These are phyloP conservation scores for Leptinotarsa texana DNA, from an alignment of 1,140 invertebrate genomes.

Conservation along the genomic window DNA sequence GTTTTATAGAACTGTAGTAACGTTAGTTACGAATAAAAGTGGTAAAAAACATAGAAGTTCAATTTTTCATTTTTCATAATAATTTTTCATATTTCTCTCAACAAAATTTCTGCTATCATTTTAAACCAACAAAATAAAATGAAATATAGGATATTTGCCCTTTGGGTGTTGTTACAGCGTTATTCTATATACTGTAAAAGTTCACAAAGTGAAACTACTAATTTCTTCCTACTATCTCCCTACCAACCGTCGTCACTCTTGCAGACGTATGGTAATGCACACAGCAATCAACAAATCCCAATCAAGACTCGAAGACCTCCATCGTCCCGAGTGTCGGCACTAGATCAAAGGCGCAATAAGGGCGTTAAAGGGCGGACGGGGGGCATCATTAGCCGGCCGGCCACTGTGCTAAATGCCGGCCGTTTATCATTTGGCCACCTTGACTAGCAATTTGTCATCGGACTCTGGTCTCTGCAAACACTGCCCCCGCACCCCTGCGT, in stretches of 20 bases:
- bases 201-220: no score
- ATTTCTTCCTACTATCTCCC: no score
- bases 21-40: no score
- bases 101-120: no score
- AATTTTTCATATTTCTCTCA: no score
- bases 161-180: no score
- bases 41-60: no score
- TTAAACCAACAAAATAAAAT: no score
- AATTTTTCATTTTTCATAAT: no score
- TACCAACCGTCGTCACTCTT: not conserved
- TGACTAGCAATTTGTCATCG: slow-evolving; percentile 51
- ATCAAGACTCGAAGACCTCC: slow-evolving; percentile 16
- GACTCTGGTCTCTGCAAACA: slow-evolving; percentile 38
- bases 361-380: slow-evolving; percentile 46
- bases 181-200: no score
- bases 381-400: slow-evolving; percentile 46
- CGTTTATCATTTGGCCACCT: slow-evolving; percentile 49
- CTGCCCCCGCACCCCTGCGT: slow-evolving; percentile 23
- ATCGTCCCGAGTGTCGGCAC: slow-evolving; percentile 39
- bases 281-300: slow-evolving; percentile 20
- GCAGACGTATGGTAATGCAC: not conserved
- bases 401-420: slow-evolving; percentile 45
- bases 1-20: no score
- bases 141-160: no score
- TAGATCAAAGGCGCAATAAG: slow-evolving; percentile 50